These are phyloP conservation scores for Heliconius ethilla DNA, from an alignment of 2,888 invertebrate species.

Conservation along the genomic window DNA sequence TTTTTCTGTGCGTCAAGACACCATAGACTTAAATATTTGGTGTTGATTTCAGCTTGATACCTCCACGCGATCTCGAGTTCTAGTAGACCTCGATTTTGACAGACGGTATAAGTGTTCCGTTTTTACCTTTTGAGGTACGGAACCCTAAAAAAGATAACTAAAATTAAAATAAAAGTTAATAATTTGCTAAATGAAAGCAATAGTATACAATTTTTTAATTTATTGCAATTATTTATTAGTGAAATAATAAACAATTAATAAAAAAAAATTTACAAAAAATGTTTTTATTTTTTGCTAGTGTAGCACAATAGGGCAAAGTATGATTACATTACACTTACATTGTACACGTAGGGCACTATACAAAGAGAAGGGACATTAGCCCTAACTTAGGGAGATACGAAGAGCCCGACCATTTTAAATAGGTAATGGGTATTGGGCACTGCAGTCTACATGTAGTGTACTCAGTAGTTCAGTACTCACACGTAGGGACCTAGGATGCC, in stretches of 20 bases:
- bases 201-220: not conserved
- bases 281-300: too few relatives aligned
- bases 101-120: too few relatives aligned
- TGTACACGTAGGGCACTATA: not conserved
- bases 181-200: not conserved
- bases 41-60: too few relatives aligned
- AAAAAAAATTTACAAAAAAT: too few relatives aligned
- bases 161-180: not conserved
- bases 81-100: too few relatives aligned
- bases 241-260: not conserved
- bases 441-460: constrained; percentile 6
- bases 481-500: constrained; percentile 4
- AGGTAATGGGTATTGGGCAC: not conserved
- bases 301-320: too few relatives aligned
- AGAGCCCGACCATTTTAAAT: not conserved
- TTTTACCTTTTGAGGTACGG: too few relatives aligned
- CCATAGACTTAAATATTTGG: too few relatives aligned
- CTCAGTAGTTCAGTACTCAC: not conserved
- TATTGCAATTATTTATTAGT: not conserved
- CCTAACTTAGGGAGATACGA: not conserved
- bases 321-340: too few relatives aligned
- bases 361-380: not conserved
- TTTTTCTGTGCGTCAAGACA: too few relatives aligned
- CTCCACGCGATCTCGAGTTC: too few relatives aligned
- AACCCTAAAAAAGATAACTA: not conserved